Percentiles rank a stretch among this genome's conserved stretches.
Evolutionary conservation across 2,888 invertebrate genomes (phyloP).

Genomic region (Acanthosepion pharaonis): DNA sequence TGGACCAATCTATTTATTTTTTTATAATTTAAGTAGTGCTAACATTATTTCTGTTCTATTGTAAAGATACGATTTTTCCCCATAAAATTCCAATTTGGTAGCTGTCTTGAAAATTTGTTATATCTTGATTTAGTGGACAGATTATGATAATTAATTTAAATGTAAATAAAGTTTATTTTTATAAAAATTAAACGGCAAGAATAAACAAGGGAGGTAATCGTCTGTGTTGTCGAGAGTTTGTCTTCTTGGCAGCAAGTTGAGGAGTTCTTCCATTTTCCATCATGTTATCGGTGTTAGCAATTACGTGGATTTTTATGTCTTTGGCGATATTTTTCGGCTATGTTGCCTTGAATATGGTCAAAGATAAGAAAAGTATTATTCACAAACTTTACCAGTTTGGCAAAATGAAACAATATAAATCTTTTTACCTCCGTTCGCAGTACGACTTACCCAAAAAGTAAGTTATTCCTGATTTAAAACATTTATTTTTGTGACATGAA

Average conservation of each 20-base stretch:
- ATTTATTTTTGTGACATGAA: too few relatives aligned
- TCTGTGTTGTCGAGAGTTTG: not conserved
- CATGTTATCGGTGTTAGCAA: not conserved
- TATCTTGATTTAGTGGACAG: too few relatives aligned
- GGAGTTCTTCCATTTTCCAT: not conserved
- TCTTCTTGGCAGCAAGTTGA: not conserved
- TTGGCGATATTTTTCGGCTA: not conserved
- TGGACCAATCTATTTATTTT: too few relatives aligned
- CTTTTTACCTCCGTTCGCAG: not conserved
- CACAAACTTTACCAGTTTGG: not conserved
- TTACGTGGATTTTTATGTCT: not conserved
- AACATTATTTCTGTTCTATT: too few relatives aligned
- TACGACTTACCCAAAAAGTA: constrained; percentile 11
- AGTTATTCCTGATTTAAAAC: not conserved
- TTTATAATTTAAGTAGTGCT: too few relatives aligned
- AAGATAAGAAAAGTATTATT: not conserved
- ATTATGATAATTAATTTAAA: too few relatives aligned
- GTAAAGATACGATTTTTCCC: too few relatives aligned
- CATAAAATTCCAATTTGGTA: too few relatives aligned
- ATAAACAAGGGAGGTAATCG: not conserved
- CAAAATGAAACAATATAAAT: not conserved
- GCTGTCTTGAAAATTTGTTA: too few relatives aligned
- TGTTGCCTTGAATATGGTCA: not conserved
- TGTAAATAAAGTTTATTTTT: too few relatives aligned
- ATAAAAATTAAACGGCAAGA: not conserved